Evolutionary conservation across 2,888 invertebrate species (phyloP).

Genomic region (Pantelozetes paolii): DNA sequence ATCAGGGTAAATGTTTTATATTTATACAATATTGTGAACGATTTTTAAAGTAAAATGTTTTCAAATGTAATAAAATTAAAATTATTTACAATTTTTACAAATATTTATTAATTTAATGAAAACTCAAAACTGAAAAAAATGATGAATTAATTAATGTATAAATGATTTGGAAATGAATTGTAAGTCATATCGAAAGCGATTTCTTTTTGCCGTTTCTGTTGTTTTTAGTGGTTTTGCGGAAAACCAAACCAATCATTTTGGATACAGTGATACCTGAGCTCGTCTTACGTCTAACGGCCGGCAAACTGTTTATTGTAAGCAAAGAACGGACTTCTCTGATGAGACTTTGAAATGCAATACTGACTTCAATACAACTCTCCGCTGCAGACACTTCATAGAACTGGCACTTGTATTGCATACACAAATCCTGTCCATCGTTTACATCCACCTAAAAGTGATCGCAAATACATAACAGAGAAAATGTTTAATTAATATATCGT

Average conservation of each 20-base stretch:
- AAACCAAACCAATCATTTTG: slow-evolving; percentile 72
- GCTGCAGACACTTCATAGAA: slow-evolving; percentile 78
- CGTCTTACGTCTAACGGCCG: slow-evolving; percentile 59
- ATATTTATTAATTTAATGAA: no score
- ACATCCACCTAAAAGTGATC: slow-evolving; percentile 57
- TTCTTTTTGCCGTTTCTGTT: slow-evolving; percentile 44
- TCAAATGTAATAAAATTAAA: no score
- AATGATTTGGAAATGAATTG: not conserved
- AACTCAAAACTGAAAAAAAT: not conserved
- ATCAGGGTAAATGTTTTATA: no score
- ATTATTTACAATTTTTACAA: no score
- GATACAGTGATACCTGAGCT: slow-evolving; percentile 58
- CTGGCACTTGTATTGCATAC: slow-evolving; percentile 59
- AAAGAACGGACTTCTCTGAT: slow-evolving; percentile 59
- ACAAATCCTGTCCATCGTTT: slow-evolving; percentile 73
- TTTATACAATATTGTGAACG: no score
- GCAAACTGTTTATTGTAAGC: slow-evolving; percentile 64
- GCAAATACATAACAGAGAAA: not conserved
- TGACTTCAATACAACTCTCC: slow-evolving; percentile 69
- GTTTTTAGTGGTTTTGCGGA: slow-evolving; percentile 56
- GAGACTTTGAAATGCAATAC: slow-evolving; percentile 67
- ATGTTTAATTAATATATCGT: no score
- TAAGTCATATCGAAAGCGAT: slow-evolving; percentile 9
- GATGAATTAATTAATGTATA: not conserved
- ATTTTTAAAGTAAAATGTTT: no score